Evolutionary conservation across 1,140 invertebrate species (phyloP), one percentile per base, ranked within the genome.

Genomic region (Microplitis demolitor): DNA sequence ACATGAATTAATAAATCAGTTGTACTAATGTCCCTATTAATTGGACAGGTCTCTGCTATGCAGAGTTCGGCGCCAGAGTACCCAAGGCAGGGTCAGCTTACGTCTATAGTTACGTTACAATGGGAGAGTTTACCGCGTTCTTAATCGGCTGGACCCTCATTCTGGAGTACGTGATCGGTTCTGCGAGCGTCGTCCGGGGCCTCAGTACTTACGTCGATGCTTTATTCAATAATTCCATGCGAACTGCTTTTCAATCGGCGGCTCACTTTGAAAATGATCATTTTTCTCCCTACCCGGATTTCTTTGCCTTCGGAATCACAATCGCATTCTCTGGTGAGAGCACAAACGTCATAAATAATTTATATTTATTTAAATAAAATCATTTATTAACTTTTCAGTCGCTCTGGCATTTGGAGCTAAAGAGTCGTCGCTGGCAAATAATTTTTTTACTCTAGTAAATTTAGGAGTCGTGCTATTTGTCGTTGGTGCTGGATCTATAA

Each of bases 101-200:
- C 81, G 90, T 96, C 24, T 97, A 96, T 87, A 95, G 93, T 78
- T 97, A 97, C 80, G 94, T 96, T 3, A 94, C 93, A 24, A 92
- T 97, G 54, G 96, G 95, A 0, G 95, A 97, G 85, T 91, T 92
- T 83, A 92, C 89, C 6, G 95, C 90, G 39, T 97, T 90, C 88
- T 90, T 90, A 72, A 94, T 91, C 80, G 95, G 95, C 24, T 97
- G 96, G 96, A 97, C 96, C 85, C 89, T 97, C 1, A 94, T 97
- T 72, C 84, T 97, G 58, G 96, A 97, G 84, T 97, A 97, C 88
- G 91, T 95, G 0, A 96, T 97, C 76, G 95, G 95, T 92, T 78
- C 79, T n/a, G 93, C 93, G 3, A 93, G 93, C 73, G 92, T 95
- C 16, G 93, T 92, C 0, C 88, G 91, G 74, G 93, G 91, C 0